These are phyloP conservation scores for Papilio demoleus DNA, from an alignment of 2,888 invertebrate genomes.

Conservation along the genomic window DNA sequence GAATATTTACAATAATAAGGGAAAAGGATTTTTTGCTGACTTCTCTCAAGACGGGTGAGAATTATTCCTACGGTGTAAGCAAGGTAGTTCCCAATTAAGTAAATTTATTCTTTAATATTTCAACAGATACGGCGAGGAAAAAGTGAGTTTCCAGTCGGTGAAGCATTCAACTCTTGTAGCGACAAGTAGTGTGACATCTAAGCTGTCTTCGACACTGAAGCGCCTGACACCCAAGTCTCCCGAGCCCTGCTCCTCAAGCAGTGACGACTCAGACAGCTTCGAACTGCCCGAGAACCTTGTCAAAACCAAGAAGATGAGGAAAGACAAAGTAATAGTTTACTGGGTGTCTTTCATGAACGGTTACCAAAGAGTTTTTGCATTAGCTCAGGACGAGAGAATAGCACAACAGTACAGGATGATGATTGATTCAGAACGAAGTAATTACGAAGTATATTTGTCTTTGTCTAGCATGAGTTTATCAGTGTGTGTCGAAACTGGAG, in stretches of 20 bases:
- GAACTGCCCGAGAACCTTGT: slow-evolving; percentile 75
- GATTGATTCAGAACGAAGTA: slow-evolving; percentile 87
- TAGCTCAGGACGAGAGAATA: slow-evolving; percentile 90
- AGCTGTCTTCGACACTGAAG: slow-evolving; percentile 81
- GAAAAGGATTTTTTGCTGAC: slow-evolving; percentile 88
- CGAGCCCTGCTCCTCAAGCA: slow-evolving; percentile 82
- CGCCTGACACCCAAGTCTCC: slow-evolving; percentile 80
- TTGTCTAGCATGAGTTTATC: slow-evolving; percentile 87
- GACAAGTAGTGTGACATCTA: slow-evolving; percentile 79
- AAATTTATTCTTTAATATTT: slow-evolving; percentile 11
- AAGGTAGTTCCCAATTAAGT: not conserved
- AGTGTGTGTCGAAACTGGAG: slow-evolving; percentile 74
- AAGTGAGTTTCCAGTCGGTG: slow-evolving; percentile 88
- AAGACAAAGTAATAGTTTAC: slow-evolving; percentile 90
- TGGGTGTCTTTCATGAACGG: slow-evolving; percentile 92
- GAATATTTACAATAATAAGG: slow-evolving; percentile 92
- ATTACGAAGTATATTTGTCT: slow-evolving; percentile 87
- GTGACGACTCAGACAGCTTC: slow-evolving; percentile 82
- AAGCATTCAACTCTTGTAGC: slow-evolving; percentile 80
- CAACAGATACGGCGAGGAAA: slow-evolving; percentile 86
- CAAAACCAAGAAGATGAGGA: slow-evolving; percentile 85
- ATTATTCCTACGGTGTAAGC: not conserved
- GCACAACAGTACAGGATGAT: slow-evolving; percentile 84
- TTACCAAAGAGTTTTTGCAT: slow-evolving; percentile 88
- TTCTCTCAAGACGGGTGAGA: slow-evolving; percentile 86